Conservation (phyloP, 1,140 invertebrate species). For the Heliothis subflexa region DNA sequence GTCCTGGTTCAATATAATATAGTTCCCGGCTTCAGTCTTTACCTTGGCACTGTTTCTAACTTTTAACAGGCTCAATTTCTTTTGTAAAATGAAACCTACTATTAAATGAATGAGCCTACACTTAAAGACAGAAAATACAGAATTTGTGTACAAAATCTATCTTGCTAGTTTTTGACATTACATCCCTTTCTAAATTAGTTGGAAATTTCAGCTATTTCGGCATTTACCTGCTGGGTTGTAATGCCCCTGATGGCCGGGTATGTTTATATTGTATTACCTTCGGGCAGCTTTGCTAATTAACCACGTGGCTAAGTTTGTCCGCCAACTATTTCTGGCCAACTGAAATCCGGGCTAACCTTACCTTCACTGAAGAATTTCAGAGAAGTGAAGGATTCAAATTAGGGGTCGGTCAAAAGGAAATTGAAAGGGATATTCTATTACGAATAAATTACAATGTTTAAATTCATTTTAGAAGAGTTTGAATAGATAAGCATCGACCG, state of each 20-base stretch:
- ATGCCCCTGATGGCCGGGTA: conserved; percentile 20
- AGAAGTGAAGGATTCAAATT: conserved; percentile 14
- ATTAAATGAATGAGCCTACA: background rate
- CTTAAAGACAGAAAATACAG: background rate
- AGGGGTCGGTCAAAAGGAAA: conserved; percentile 23
- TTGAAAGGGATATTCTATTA: conserved; percentile 41
- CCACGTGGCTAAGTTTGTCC: background rate
- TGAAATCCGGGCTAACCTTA: background rate
- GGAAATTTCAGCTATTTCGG: background rate
- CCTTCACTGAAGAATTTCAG: conserved; percentile 4
- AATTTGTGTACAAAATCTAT: conserved; percentile 8
- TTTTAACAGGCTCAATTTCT: conserved; percentile 6
- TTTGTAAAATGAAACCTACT: background rate
- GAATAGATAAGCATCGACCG: conserved; percentile 7
- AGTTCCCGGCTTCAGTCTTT: background rate
- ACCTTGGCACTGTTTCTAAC: background rate
- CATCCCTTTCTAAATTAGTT: background rate
- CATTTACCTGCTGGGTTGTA: conserved; percentile 26
- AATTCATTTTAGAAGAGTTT: conserved; percentile 29
- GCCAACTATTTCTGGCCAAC: conserved; percentile 10
- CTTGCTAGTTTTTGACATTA: background rate
- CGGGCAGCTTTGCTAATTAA: conserved; percentile 36
- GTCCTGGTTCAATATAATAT: background rate
- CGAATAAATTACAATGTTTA: conserved; percentile 40
- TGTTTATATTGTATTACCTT: conserved; percentile 42